Evolutionary conservation across 2,797 vertebrate genomes (phyloP), one percentile per base, ranked within the genome.

Genomic region (Tiaroga cobitis): DNA sequence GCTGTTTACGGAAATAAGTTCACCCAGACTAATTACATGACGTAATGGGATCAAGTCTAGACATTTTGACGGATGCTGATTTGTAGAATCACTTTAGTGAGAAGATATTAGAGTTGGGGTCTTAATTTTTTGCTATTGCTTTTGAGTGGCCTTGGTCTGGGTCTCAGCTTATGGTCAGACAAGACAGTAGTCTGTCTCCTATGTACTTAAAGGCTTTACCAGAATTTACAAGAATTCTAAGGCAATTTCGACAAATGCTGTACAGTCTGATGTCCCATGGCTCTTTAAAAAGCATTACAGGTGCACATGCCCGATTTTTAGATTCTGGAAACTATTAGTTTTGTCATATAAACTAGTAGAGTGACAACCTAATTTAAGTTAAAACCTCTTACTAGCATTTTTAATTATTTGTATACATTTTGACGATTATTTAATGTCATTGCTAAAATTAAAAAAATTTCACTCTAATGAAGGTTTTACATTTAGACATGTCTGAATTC

Each of bases 1-100:
- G n/a, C 76, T 39, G 26, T 63, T 63, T 34, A 18, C 4, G 68
- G 37, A 63, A 68, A 59, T n/a, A 78, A 78, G 73, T 74, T 82
- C 1, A 1, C 59, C 46, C 13, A 78, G 49, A 67, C 41, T 69
- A 68, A 84, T 84, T 49, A 63, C 9, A 34, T 70, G 21, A 85
- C 9, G 8, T 80, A 46, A 80, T 32, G n/a, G 49, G n/a, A 6
- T 61, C 21, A 24, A 79, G 75, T 72, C 19, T 8, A 79, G 49
- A 72, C 8, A 54, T 34, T 80, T 59, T 37, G 67, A 84, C 13
- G 34, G 49, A 68, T 26, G 6, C 1, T 49, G 13, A 67, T 39
- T 32, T 49, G 51, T 32, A 72, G n/a, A 29, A 82, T 46, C 39
- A 9, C 54, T 32, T 8, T 61, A 61, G 18, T 32, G 18, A 18